Evolutionary conservation across 2,113 vertebrate species (phyloP).

Genomic region (Myotis brandtii): DNA sequence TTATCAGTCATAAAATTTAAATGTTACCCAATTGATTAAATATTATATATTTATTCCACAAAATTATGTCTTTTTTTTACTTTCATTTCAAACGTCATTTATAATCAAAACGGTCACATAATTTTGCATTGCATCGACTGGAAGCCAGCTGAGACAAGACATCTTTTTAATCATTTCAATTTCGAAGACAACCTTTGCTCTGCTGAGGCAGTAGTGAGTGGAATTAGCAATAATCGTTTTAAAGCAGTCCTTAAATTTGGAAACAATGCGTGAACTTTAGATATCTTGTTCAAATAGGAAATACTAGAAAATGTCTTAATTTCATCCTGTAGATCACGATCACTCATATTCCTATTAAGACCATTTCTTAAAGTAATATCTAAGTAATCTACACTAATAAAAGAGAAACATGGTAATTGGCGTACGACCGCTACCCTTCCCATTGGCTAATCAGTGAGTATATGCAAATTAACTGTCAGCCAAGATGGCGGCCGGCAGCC

Average conservation of each 20-base stretch:
- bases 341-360: neutral
- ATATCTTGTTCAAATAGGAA: neutral
- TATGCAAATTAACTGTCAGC: no score
- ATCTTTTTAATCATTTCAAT: neutral
- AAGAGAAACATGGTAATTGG: no score
- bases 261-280: neutral
- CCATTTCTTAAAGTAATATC: neutral
- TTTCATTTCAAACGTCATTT: neutral
- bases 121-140: neutral
- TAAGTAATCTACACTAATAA: no score
- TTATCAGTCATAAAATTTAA: neutral
- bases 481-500: no score
- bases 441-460: no score
- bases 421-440: no score
- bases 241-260: neutral
- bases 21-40: neutral
- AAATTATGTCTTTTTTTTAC: neutral
- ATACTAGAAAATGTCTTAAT: neutral
- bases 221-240: neutral
- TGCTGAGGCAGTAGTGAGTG: neutral
- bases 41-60: neutral
- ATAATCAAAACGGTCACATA: neutral
- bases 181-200: neutral
- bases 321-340: neutral
- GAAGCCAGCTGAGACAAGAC: neutral